Percentiles rank a stretch among this genome's conserved stretches.
phyloP scores from a whole-genome alignment of 2,797 vertebrate genomes.

The Pachyuromys duprasi region DNA sequence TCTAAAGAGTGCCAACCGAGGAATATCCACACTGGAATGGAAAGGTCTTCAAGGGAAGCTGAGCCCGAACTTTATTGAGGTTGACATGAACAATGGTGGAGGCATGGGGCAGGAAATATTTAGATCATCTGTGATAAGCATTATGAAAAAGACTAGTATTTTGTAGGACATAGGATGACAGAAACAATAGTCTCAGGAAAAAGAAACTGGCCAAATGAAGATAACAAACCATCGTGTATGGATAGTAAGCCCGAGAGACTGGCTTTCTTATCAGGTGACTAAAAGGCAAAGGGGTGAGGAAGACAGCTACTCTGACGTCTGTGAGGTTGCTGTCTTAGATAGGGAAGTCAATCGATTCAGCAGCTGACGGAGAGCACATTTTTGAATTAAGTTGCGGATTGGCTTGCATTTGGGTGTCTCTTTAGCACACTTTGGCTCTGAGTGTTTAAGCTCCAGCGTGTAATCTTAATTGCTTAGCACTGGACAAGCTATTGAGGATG shows the following conservation, averaged over 20 bases:
- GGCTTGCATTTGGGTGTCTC: background rate
- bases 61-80: background rate
- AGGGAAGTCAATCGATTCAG: background rate
- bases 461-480: conserved; percentile 21
- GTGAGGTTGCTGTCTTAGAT: background rate
- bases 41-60: background rate
- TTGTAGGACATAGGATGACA: background rate
- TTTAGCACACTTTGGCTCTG: background rate
- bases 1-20: background rate
- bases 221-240: background rate
- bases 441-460: background rate
- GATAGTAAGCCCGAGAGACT: background rate
- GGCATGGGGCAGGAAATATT: background rate
- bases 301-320: background rate
- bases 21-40: background rate
- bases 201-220: background rate
- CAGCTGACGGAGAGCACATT: background rate
- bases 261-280: background rate
- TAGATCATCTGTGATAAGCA: background rate
- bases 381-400: background rate
- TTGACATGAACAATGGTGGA: conserved; percentile 11
- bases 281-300: background rate
- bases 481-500: background rate
- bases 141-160: background rate
- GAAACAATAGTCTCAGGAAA: background rate